Base-by-base conservation (phyloP, 2,888 invertebrate genomes). In the Tubulanus polymorphus region DNA sequence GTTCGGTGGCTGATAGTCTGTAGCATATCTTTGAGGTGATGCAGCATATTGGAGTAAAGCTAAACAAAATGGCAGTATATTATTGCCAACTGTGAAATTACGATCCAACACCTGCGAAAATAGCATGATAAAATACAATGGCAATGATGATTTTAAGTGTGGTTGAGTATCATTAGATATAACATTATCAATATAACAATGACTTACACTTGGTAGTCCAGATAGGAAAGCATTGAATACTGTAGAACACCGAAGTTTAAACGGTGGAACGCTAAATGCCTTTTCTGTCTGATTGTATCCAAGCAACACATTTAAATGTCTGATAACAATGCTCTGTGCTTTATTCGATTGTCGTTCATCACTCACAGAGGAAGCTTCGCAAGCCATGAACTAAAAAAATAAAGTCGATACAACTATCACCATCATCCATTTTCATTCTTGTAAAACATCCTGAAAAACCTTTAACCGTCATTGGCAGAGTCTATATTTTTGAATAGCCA, bases 211-310 rank as follows among this genome's bases (percentile, higher is more conserved):
- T 0, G 96, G 93, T 60, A 97, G 80, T 74, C 93, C 94, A 29
- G 92, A 88, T 75, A 99, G 83, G 76, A 96, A 97, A 1, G 93
- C 93, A 80, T 94, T 95, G 81, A 96, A 96, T 1, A 94, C 92
- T 0, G 96, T 90, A 0, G 95, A 94, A 56, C 75, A 91, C 90
- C 93, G 85, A 51, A 97, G 80, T 58, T 88, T 86, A 53, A 87
- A 86, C 0, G 97, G 93, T 3, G 92, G 86, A n/a, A 94, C 86
- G 71, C 91, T 91, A 74, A 97, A 93, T 37, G 87, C 88, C 72
- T 90, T 89, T 72, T 97, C 96, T 51, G 86, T 86, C 66, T 88
- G 88, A 79, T 92, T 94, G 80, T 93, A 97, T 0, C 97, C 97
- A 25, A 99, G 83, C 12, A 97, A 82, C 25, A 93, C 83, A 78